Base-by-base conservation (phyloP, 1,140 invertebrate genomes). In the Leptestheria dahalacensis region DNA sequence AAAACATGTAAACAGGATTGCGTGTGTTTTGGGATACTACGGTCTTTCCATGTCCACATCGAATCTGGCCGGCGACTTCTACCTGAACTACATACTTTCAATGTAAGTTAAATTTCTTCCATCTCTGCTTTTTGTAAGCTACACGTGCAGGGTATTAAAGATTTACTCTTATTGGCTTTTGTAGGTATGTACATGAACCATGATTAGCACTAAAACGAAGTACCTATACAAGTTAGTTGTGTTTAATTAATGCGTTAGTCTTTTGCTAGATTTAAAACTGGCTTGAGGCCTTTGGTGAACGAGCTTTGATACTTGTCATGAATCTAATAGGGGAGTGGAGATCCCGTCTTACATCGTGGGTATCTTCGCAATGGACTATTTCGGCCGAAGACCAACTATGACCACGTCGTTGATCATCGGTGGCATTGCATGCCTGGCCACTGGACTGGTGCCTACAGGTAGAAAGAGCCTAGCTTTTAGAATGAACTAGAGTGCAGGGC, bases 1-100 rank as follows among this genome's bases (percentile, higher is more conserved):
- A n/a, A n/a, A n/a, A n/a, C n/a, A 18, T 20, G 25, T 28, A 18
- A 28, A 3, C 56, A 72, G 71, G 71, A 67, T 68, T 20, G 66
- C 66, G 2, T 68, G 65, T 53, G 68, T 65, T 33, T 48, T 71
- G 51, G 68, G 66, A 0, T 73, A 70, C 57, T 72, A 71, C 60
- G 71, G 71, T n/a, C 57, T 73, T 21, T 66, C 67, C 15, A 61
- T 70, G 18, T 66, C 66, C 10, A 67, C 70, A 1, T 54, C 65
- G 0, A 65, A 67, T 21, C 46, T 72, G 15, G 64, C 64, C 18
- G 71, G 70, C 11, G 66, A 68, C 41, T 65, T 67, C 20, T 69
- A 66, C 55, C 25, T 72, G 3, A 73, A 72, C 57, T 71, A 69
- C 59, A 68, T 69, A 28, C 57, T 70, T 11, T 65, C 64, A 25